phyloP scores from a whole-genome alignment of 1,140 invertebrate species.

The Drosophila azteca region DNA sequence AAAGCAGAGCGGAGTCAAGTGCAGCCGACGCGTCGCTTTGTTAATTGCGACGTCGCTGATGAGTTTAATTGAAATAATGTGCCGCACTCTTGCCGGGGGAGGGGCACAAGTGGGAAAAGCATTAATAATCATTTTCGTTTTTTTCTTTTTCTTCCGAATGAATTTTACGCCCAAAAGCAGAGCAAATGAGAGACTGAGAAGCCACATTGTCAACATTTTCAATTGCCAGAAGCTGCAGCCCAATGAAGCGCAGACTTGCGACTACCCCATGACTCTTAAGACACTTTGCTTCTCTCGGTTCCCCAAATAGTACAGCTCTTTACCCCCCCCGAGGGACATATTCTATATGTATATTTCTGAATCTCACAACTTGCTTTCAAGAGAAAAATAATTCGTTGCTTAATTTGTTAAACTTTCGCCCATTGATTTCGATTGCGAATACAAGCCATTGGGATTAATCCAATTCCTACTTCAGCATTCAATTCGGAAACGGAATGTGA shows the following conservation, averaged over 20 bases:
- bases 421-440: conserved; percentile 4
- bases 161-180: conserved; percentile 51
- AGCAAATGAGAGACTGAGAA: conserved; percentile 21
- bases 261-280: background rate
- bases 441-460: conserved; percentile 5
- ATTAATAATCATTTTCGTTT: conserved; percentile 74
- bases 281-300: background rate
- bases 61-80: conserved; percentile 82
- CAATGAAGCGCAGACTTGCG: conserved; percentile 74
- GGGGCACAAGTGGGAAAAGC: conserved; percentile 49
- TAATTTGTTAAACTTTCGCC: background rate
- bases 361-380: background rate
- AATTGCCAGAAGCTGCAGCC: conserved; percentile 50
- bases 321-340: no score
- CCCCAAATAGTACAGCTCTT: no score
- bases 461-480: conserved; percentile 18
- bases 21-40: conserved; percentile 39
- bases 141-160: conserved; percentile 54
- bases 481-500: conserved; percentile 37
- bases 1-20: conserved; percentile 56
- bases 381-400: background rate
- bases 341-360: no score
- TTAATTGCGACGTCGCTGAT: conserved; percentile 75
- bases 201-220: conserved; percentile 60
- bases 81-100: conserved; percentile 55